Evolutionary conservation across 53 echinoderm and acorn worm species (phyloP).

Genomic region (Patiria pectinifera): DNA sequence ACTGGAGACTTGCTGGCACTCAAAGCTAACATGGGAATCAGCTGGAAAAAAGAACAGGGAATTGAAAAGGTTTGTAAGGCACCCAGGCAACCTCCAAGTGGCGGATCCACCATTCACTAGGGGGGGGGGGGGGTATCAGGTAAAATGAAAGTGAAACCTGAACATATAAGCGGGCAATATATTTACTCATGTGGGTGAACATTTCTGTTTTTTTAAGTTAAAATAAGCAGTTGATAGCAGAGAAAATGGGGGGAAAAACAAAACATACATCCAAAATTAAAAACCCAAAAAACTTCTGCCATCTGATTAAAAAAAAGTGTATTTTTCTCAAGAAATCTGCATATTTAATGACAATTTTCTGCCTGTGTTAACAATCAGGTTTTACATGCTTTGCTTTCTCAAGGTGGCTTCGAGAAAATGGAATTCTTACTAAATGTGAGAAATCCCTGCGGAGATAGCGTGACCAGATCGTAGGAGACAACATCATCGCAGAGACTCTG

Average conservation of each 20-base stretch:
- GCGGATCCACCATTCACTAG: too few species aligned
- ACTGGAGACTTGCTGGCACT: too few species aligned
- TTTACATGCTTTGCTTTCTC: not conserved
- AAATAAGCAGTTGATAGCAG: too few species aligned
- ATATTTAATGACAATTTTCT: too few species aligned
- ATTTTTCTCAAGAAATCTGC: too few species aligned
- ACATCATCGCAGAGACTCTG: slow-evolving; percentile 30
- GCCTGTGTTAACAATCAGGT: not conserved
- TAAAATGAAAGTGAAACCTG: not conserved
- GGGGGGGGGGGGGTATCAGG: too few species aligned
- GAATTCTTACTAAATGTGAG: slow-evolving; percentile 21
- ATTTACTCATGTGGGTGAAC: too few species aligned
- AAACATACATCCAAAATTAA: too few species aligned
- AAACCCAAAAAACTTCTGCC: not conserved
- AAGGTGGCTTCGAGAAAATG: slow-evolving; percentile 24
- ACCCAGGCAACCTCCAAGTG: not conserved
- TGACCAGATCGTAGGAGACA: slow-evolving; percentile 38
- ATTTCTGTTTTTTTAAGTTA: too few species aligned
- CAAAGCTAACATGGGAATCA: too few species aligned
- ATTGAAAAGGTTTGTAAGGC: not conserved
- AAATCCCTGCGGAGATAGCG: not conserved
- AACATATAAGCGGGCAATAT: not conserved
- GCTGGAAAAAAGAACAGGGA: not conserved
- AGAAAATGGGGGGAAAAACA: too few species aligned
- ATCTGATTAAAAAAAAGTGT: not conserved